A percentile compares a stretch with the other conserved stretches of the same genome.
Evolutionary conservation across 2,888 invertebrate species (phyloP).

Genomic region (Microchrysa polita): DNA sequence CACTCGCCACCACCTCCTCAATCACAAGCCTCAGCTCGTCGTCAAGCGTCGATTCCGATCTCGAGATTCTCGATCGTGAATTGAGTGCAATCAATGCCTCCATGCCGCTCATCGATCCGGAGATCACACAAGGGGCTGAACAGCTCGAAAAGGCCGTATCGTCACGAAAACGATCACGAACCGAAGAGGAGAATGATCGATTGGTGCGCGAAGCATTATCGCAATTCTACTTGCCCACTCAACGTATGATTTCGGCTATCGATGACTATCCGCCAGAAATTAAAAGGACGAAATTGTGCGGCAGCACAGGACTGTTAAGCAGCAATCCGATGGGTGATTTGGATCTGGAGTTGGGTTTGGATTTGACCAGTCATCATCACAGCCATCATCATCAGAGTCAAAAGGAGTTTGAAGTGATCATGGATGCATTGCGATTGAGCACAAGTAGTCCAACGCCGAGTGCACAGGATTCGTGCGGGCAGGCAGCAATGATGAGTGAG

Average conservation of each 20-base stretch:
- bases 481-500: constrained; percentile 73
- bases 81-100: constrained; percentile 64
- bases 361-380: constrained; percentile 53
- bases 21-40: constrained; percentile 20
- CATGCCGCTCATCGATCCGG: constrained; percentile 64
- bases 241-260: constrained; percentile 73
- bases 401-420: constrained; percentile 65
- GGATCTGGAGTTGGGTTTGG: constrained; percentile 60
- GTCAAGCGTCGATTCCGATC: constrained; percentile 62
- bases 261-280: constrained; percentile 68
- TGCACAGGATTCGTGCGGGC: constrained; percentile 69
- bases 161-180: constrained; percentile 65
- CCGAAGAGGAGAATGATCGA: constrained; percentile 73
- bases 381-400: constrained; percentile 64
- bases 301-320: constrained; percentile 45
- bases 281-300: constrained; percentile 50
- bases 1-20: constrained; percentile 44
- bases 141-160: constrained; percentile 63
- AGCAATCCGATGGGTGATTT: constrained; percentile 48
- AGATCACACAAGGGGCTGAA: constrained; percentile 64
- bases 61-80: constrained; percentile 65
- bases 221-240: constrained; percentile 77
- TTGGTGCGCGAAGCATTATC: constrained; percentile 76
- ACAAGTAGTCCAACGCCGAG: constrained; percentile 59
- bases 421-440: constrained; percentile 64